Conservation (phyloP, 2,113 vertebrate genomes). For the Sinocyclocheilus anophthalmus region DNA sequence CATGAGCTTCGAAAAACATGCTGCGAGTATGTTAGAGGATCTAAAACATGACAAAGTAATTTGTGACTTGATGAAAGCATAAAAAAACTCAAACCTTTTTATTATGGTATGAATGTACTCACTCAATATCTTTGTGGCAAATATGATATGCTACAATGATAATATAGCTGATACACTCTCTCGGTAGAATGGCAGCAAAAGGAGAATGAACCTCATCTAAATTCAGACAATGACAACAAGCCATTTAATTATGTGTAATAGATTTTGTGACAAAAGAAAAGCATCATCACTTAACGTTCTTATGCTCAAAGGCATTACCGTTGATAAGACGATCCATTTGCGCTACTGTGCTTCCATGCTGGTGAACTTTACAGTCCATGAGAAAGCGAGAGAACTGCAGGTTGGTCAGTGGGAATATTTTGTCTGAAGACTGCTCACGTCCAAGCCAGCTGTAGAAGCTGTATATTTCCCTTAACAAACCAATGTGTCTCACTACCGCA, state of each 20-base stretch:
- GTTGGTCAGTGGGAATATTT: conserved; percentile 78
- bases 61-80: background rate
- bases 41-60: conserved; percentile 67
- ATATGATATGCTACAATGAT: conserved; percentile 81
- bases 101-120: conserved; percentile 61
- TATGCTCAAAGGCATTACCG: conserved; percentile 64
- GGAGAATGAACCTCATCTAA: conserved; percentile 77
- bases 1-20: conserved; percentile 85
- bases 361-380: conserved; percentile 86
- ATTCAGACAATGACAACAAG: conserved; percentile 44
- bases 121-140: conserved; percentile 77
- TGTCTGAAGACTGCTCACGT: conserved; percentile 68
- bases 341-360: conserved; percentile 73
- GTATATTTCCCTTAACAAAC: conserved; percentile 80
- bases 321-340: conserved; percentile 77
- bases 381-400: conserved; percentile 90
- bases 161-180: conserved; percentile 81
- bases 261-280: background rate
- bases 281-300: background rate
- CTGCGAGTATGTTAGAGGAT: conserved; percentile 66
- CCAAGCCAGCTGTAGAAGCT: conserved; percentile 87
- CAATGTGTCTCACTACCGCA: conserved; percentile 76
- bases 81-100: background rate
- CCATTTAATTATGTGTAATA: background rate
- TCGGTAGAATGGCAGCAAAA: conserved; percentile 74